These are phyloP conservation scores for Troilus luridus DNA, from an alignment of 2,888 invertebrate species.

Conservation along the genomic window DNA sequence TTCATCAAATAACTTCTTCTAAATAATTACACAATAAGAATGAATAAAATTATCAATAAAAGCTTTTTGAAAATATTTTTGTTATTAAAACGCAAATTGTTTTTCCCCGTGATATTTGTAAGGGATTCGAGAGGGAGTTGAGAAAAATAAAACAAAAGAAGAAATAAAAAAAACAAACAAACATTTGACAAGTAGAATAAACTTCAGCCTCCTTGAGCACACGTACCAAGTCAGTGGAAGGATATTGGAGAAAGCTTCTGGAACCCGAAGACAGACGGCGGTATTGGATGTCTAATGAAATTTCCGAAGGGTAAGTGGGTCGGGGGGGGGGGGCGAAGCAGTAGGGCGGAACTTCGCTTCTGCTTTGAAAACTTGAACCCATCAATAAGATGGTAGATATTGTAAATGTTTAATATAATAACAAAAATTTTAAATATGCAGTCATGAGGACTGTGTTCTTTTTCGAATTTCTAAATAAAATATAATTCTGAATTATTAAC, in stretches of 20 bases:
- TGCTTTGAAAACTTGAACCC: not conserved
- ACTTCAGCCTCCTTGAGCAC: not conserved
- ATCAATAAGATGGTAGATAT: not conserved
- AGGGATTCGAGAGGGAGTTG: not conserved
- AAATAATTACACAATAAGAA: no score
- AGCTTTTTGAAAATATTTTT: no score
- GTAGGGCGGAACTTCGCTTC: not conserved
- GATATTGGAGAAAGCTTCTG: not conserved
- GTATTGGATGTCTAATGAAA: conserved; percentile 30
- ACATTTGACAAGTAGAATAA: not conserved
- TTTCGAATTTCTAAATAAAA: no score
- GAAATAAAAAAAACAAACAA: not conserved
- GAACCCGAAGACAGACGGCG: conserved; percentile 27
- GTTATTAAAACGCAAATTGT: no score
- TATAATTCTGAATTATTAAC: no score
- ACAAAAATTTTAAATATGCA: no score
- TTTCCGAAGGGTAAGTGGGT: not conserved
- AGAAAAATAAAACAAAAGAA: not conserved
- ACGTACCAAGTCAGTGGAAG: not conserved
- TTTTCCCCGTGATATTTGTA: not conserved
- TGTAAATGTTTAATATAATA: not conserved
- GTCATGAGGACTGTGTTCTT: no score
- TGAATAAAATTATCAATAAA: no score
- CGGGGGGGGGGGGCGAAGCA: not conserved
- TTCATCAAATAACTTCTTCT: no score